Conservation (phyloP, 2,888 invertebrate genomes). For the Oxytorus armatus region DNA sequence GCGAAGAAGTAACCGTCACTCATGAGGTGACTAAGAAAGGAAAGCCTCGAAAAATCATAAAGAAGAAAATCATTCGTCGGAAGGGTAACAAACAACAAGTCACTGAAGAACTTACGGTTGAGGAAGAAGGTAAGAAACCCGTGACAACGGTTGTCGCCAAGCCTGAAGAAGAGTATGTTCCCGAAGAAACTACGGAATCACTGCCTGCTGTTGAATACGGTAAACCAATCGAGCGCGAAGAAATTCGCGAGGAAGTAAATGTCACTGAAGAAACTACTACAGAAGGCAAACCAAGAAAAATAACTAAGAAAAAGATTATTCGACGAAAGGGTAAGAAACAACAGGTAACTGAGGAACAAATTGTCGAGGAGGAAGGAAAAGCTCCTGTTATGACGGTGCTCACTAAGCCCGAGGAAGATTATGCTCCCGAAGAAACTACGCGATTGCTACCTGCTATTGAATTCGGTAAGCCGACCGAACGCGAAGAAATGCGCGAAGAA, state of each 20-base stretch:
- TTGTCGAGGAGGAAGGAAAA: slow-evolving; percentile 85
- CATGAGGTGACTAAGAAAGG: slow-evolving; percentile 78
- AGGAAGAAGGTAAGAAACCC: slow-evolving; percentile 82
- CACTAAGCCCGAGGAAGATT: slow-evolving; percentile 72
- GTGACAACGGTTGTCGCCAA: slow-evolving; percentile 80
- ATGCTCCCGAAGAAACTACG: slow-evolving; percentile 49
- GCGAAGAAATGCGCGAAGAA: slow-evolving; percentile 71
- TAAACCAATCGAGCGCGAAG: slow-evolving; percentile 71
- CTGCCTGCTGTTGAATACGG: slow-evolving; percentile 44
- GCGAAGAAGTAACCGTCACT: slow-evolving; percentile 73
- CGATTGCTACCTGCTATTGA: slow-evolving; percentile 46
- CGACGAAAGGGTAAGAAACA: slow-evolving; percentile 77
- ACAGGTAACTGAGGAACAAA: slow-evolving; percentile 82
- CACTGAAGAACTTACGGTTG: slow-evolving; percentile 83
- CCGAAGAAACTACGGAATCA: slow-evolving; percentile 31
- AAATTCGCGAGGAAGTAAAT: slow-evolving; percentile 68
- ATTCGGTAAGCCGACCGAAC: slow-evolving; percentile 66
- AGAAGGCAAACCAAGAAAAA: slow-evolving; percentile 76
- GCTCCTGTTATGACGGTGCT: slow-evolving; percentile 83
- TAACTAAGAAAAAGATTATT: slow-evolving; percentile 77
- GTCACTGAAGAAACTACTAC: slow-evolving; percentile 81
- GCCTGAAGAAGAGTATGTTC: slow-evolving; percentile 72
- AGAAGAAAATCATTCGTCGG: slow-evolving; percentile 74
- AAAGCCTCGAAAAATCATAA: slow-evolving; percentile 82
- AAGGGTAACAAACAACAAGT: slow-evolving; percentile 83